Base-by-base conservation (phyloP, 2,797 vertebrate species). In the Xenops minutus region DNA sequence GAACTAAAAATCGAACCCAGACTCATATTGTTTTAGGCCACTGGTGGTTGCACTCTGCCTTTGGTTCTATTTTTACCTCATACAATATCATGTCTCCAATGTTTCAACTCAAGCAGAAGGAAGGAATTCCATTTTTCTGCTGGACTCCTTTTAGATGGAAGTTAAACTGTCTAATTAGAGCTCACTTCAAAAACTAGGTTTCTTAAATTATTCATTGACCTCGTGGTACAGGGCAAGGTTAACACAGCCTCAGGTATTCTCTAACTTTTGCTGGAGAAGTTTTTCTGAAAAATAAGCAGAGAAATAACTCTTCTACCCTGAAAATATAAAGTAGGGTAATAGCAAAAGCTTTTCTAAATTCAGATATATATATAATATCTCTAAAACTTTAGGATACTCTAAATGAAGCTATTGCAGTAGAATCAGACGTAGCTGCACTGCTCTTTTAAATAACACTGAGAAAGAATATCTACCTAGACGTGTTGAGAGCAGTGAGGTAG, bases 171-270 rank as follows among this genome's bases (percentile, higher is more conserved):
- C 37, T 92, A 96, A 95, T 96, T 94, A 95, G 39, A 76, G 12
- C 21, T 77, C 14, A 86, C 66, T 96, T 95, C 9, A 94, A 92
- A 81, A 89, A 66, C 56, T 56, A 43, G 2, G 9, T 86, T 86
- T 88, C 62, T 83, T 96, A 39, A 94, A 95, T 96, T 92, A 96
- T 94, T 96, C 32, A 90, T 92, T 94, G 89, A 36, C 48, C 51
- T 56, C 13, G 43, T 29, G 37, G 22, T 76, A 69, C 48, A 29
- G 73, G 58, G 54, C 46, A 78, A 91, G 79, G 59, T 69, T 75
- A 86, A 56, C 52, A 81, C n/a, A 88, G 73, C 93, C 76, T 69
- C 44, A 67, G 76, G 79, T 88, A 46, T 79, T 76, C 14, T 75
- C 12, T 36, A 73, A 89, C 15, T 56, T 91, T 62, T n/a, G 6